Evolutionary conservation across 2,113 vertebrate species (phyloP), one percentile per base, ranked within the genome.

Genomic region (Scartelaos histophorus): DNA sequence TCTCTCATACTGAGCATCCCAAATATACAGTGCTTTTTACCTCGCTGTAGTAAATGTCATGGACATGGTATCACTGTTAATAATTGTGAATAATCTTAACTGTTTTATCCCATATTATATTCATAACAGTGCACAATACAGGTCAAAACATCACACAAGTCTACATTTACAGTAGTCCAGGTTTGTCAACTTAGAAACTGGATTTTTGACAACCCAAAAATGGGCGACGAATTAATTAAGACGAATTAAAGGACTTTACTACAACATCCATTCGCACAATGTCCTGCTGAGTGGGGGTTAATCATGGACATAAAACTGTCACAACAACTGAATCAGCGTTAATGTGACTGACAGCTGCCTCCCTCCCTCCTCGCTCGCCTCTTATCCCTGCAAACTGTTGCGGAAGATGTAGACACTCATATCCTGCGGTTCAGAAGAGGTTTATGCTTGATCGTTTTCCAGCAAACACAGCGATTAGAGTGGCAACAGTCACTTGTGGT

Each of bases 321-420:
- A 90, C 67, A 78, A 74, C 3, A 35, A 79, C 88, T 91, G 90
- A 91, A 82, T 92, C 87, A 90, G 91, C 91, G 87, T 47, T 6
- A 6, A 45, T 49, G 12, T 81, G 87, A 91, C 2, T 86, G 91
- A 81, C 90, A 88, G 83, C 72, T 67, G 34, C 45, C 67, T 62
- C 77, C 72, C 61, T 6, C 85, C 85, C 85, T 84, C 46, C 38
- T 43, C 69, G 21, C 47, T 38, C 35, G 85, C 87, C 47, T 57
- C 46, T 47, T 70, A 38, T 57, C 54, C 43, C 61, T 60, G 71
- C 61, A n/a, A 61, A 61, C 58, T 29, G 19, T 64, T 64, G 61
- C 29, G 29, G 76, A 82, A 74, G 76, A 58, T 45, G 49, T 58
- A 71, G 51, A 86, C 35, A 70, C 80, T 81, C 75, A 84, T 82